Evolutionary conservation across 1,140 invertebrate species (phyloP), one percentile per base, ranked within the genome.

Genomic region (Cherax destructor): DNA sequence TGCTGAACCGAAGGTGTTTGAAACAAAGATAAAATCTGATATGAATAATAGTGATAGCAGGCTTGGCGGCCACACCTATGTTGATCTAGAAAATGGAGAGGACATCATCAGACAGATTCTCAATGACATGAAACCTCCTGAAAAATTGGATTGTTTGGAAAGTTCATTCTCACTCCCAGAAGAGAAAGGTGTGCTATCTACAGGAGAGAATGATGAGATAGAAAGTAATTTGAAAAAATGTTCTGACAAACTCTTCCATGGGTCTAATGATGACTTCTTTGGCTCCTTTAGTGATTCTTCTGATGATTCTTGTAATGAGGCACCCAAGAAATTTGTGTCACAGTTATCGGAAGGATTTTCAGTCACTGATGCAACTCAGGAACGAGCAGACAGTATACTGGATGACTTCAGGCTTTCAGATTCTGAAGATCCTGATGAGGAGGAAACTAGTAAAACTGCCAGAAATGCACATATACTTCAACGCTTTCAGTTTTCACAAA

Each of bases 281-380:
- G 81, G 59, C 81, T 24, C 81, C 24, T 6, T 83, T 65, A 83
- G 81, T 83, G 81, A 83, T 65, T 83, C 81, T 41, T 10, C n/a
- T 30, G 81, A 83, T 49, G 81, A 21, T 41, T 13, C 5, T 13
- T 65, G 7, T 65, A 18, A 47, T 6, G 10, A 47, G 1, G 1
- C 24, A 16, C 81, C 81, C 9, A 50, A 65, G n/a, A 69, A 47
- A 47, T 13, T 83, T 47, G 47, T 49, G 41, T 69, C 81, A 18
- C 81, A 69, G 81, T 18, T 83, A 47, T 83, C 81, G 47, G 59
- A 69, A 49, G 81, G 56, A 18, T 83, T 83, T 41, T 65, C 81
- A 49, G 61, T 83, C 16, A 52, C 59, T 21, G 69, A 6, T 5
- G 30, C 4, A 0, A 69, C 7, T 10, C 47, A 18, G 24, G 30